Base-by-base conservation (phyloP, 2,888 invertebrate species). In the Cantharis rufa region DNA sequence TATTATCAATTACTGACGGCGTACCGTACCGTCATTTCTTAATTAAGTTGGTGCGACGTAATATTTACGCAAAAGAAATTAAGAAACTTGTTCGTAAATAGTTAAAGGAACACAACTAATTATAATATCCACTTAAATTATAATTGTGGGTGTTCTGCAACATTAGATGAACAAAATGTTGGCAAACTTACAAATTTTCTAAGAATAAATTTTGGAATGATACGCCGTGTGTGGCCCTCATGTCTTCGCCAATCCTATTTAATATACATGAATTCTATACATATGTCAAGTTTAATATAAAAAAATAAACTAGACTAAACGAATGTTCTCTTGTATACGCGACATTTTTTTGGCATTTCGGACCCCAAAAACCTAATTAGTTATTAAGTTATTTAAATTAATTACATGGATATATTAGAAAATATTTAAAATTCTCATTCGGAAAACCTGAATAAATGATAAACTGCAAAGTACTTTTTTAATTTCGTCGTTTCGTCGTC, bases 101-200 rank as follows among this genome's bases (percentile, higher is more conserved):
- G 61, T 15, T 71, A 71, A 62, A 63, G 62, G 63, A 69, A 71
- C 73, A 69, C 48, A 70, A 75, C 76, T 78, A 78, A 78, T 78
- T 78, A 78, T 76, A 76, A 78, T 78, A 76, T 78, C 75, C 77
- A 79, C 79, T 81, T 79, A 81, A 80, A 80, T 77, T 80, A 78
- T 81, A 81, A 81, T 81, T 81, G 80, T 81, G 81, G 81, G 81
- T 80, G 81, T 81, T 81, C 81, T 80, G 78, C 79, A 75, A 79
- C 80, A 81, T 81, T 81, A 80, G 80, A 79, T 79, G 74, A 70
- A 72, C 71, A 78, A 78, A 79, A 75, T 75, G 80, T 81, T 82
- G 82, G 82, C 82, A 81, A 78, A 74, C 76, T 73, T 80, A 79
- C 82, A 78, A 77, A 76, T 74, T 78, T 79, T 81, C 82, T 78